These are phyloP conservation scores for Drosophila malerkotliana DNA, from an alignment of 1,140 invertebrate species.

Conservation along the genomic window DNA sequence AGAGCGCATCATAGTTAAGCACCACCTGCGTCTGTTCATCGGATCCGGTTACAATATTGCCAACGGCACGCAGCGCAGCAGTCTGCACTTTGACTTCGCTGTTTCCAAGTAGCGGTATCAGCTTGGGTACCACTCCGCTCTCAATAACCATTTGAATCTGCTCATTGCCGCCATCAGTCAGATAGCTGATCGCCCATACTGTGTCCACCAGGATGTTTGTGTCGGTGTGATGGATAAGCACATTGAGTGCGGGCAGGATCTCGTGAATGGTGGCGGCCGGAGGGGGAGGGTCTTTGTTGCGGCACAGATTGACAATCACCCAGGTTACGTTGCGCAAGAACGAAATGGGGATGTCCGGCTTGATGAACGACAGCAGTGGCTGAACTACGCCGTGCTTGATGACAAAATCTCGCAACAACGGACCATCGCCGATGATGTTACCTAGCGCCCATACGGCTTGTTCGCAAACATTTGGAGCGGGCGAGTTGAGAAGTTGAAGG, in stretches of 20 bases:
- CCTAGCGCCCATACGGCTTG: constrained; percentile 99
- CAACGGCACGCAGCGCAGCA: constrained; percentile 97
- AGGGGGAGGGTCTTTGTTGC: constrained; percentile 97
- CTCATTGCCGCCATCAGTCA: constrained; percentile 99
- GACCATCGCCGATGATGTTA: constrained; percentile 97
- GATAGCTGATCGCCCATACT: constrained; percentile 99
- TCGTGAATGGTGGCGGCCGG: constrained; percentile 94
- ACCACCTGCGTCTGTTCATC: constrained; percentile 99
- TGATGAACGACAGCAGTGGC: constrained; percentile 95
- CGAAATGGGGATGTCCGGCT: constrained; percentile 95
- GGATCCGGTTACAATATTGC: constrained; percentile 99
- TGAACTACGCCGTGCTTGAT: constrained; percentile 95
- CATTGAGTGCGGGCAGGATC: constrained; percentile 96
- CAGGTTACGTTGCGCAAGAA: constrained; percentile 99
- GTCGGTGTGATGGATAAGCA: constrained; percentile 97
- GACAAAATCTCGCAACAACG: constrained; percentile 94
- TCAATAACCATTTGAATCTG: constrained; percentile 99
- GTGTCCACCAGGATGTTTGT: constrained; percentile 99
- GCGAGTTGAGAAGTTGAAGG: constrained; percentile 94
- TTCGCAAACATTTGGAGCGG: constrained; percentile 98
- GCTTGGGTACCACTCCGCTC: constrained; percentile 95
- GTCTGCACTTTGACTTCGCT: constrained; percentile 99
- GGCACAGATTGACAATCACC: constrained; percentile 98
- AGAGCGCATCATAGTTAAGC: constrained; percentile 95
- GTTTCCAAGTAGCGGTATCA: constrained; percentile 97